Base-by-base conservation (phyloP, 2,113 vertebrate species). In the Amphiprion ocellaris region DNA sequence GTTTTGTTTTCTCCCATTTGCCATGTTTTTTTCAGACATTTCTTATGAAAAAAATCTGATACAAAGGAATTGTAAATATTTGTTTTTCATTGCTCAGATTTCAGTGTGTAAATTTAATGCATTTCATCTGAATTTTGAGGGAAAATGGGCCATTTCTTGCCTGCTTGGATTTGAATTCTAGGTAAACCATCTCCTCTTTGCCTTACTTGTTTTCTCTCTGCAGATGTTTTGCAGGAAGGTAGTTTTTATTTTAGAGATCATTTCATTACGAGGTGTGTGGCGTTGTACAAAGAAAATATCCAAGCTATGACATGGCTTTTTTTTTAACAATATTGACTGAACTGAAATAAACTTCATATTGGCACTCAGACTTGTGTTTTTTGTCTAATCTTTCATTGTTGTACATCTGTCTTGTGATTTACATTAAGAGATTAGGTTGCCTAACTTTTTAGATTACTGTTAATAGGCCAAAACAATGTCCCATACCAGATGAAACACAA, bases 21-120 rank as follows among this genome's bases (percentile, higher is more conserved):
- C 79, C 73, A 77, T 85, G 56, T 68, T 62, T 52, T 19, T 21
- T 77, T 53, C 81, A 39, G 49, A 76, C 68, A 46, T 84, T 90
- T 90, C 82, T 90, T 82, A 79, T 68, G 23, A 86, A 70, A 81
- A 63, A 26, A 77, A 88, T 79, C 86, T 84, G 63, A 87, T 84
- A 58, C 72, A 68, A 74, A 80, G 69, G 82, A 94, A 78, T 87
- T 94, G 90, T 94, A 92, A 85, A 94, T 93, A 93, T 90, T 82
- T 83, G 61, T 90, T 92, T 37, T 84, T 89, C 83, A 86, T 83
- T 66, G 60, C 81, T 91, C 75, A 71, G 61, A 87, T 73, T 88
- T 87, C 68, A 82, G 30, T 68, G 53, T 93, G 89, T 92, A 88
- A 64, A 87, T 92, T 92, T 84, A 83, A 74, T 87, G 90, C 90